Percentiles rank a stretch among this genome's conserved stretches.
Conservation (phyloP, 2,113 vertebrate genomes). For the Rousettus leschenaultii region DNA sequence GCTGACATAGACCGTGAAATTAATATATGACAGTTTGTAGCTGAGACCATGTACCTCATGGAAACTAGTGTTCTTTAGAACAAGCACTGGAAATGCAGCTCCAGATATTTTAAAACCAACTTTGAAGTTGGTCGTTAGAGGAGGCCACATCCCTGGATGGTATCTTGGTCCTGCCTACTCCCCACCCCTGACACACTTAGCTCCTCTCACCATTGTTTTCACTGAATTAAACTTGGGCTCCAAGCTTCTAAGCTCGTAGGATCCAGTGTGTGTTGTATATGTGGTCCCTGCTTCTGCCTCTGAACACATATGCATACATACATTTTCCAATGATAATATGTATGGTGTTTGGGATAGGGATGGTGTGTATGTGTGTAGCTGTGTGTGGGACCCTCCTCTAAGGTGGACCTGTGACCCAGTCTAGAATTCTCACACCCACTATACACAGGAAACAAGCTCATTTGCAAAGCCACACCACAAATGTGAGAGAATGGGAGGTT, state of each 20-base stretch:
- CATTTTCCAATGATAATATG: not conserved
- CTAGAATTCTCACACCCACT: constrained; percentile 49
- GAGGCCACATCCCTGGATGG: not conserved
- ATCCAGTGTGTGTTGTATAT: not conserved
- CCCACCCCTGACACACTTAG: not conserved
- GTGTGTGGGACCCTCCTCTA: not conserved
- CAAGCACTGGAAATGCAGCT: not conserved
- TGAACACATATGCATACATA: not conserved
- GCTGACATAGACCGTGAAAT: accelerated
- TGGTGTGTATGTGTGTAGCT: not conserved
- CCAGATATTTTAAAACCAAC: not conserved
- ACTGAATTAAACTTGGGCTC: not conserved
- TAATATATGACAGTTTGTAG: not conserved
- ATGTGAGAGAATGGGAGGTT: not conserved
- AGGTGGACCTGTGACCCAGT: not conserved
- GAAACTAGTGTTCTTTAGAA: not conserved
- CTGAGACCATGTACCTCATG: not conserved
- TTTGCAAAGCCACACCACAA: constrained; percentile 53
- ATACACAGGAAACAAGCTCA: constrained; percentile 53
- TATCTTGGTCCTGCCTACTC: not conserved
- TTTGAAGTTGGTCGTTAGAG: not conserved
- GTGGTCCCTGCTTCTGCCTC: not conserved
- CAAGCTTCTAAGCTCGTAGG: not conserved
- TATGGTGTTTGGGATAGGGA: not conserved
- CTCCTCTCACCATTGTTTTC: not conserved